phyloP scores from a whole-genome alignment of 2,113 vertebrate species.

The Mormoops blainvillei region DNA sequence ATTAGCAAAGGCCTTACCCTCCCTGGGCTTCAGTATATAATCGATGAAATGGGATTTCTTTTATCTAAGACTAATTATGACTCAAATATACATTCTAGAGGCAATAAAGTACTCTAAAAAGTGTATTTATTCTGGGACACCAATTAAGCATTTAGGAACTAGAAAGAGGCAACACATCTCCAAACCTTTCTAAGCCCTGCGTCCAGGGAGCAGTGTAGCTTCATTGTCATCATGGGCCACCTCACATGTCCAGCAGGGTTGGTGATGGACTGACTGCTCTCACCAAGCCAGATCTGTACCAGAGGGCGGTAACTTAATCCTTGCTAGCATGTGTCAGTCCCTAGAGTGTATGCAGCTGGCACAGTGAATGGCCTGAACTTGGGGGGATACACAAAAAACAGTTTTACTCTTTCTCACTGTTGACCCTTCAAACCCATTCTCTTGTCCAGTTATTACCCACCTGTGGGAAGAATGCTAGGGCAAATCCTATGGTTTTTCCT shows the following conservation, averaged over 20 bases:
- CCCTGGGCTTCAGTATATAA: not conserved
- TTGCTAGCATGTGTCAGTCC: no score
- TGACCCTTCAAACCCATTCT: not conserved
- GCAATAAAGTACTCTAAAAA: not conserved
- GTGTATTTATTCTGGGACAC: not conserved
- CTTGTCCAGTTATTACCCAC: not conserved
- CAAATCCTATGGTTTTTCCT: not conserved
- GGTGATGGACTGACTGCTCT: not conserved
- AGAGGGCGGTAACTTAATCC: not conserved
- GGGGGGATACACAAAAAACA: not conserved
- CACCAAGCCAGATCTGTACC: not conserved
- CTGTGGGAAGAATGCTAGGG: not conserved
- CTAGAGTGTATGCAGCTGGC: not conserved
- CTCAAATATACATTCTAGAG: not conserved
- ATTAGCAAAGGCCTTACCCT: not conserved
- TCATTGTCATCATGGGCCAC: rapidly evolving
- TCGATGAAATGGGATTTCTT: not conserved
- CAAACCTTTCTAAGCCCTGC: not conserved
- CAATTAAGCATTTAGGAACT: not conserved
- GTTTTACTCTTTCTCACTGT: not conserved
- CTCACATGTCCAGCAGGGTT: not conserved
- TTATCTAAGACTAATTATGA: not conserved
- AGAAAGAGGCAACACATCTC: not conserved
- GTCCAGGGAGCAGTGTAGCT: not conserved
- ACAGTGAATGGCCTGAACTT: not conserved